Evolutionary conservation across 2,113 vertebrate species (phyloP), one percentile per base, ranked within the genome.

Genomic region (Piprites chloris): DNA sequence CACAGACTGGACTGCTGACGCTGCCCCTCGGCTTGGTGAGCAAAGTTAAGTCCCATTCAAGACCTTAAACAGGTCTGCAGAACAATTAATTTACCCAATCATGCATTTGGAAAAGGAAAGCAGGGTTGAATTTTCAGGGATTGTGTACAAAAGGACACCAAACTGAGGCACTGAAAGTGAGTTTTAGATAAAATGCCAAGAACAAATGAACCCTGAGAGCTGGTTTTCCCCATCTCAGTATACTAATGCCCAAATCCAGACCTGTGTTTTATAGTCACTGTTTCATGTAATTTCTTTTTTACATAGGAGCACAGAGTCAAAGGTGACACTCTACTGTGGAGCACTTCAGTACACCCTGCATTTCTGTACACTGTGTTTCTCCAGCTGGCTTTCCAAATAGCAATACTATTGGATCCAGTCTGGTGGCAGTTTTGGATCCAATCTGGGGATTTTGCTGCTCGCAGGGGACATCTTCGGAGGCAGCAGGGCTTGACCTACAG

Each of bases 1-100:
- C 12, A 46, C 18, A 39, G 46, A 16, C 11, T 33, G 61, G 24
- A 20, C 24, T 14, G 11, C 32, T 58, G 63, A 37, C 3, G 2
- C 0, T 0, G 39, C 21, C 14, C 19, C n/a, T 76, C 19, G 35
- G 30, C 35, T 82, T 50, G n/a, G 30, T 33, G 19, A 56, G 27
- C 35, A 41, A 65, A 71, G 23, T 9, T 47, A 55, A 85, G 30
- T 0, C 1, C 5, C 9, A 33, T 56, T 49, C n/a, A 56, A 92
- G 85, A 52, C 19, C 41, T 52, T n/a, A 5, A 69, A 24, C 11
- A 41, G 32, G 27, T 58, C 32, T 72, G 47, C 6, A 2, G 67
- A 61, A 9, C 23, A 67, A 61, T 12, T 32, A 1, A 0, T 63
- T 81, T 50, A 42, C n/a, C 14, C 47, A 74, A 11, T n/a, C 41